Percentiles rank a stretch among this genome's conserved stretches.
These are phyloP conservation scores for Pteruthius melanotis DNA, from an alignment of 2,113 vertebrate species.

Conservation along the genomic window DNA sequence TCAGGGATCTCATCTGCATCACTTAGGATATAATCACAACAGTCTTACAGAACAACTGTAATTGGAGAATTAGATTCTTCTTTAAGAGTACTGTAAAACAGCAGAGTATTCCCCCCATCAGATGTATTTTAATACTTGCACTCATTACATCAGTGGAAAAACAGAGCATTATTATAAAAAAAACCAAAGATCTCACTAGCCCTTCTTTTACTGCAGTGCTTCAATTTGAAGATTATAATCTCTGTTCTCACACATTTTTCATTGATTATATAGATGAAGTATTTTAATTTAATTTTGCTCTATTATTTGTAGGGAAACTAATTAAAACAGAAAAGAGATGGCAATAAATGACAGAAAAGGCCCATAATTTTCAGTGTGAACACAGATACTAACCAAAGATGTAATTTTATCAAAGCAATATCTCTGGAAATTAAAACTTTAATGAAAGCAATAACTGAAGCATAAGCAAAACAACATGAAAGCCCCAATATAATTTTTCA, in stretches of 20 bases:
- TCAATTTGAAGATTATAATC: background rate
- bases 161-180: background rate
- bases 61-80: background rate
- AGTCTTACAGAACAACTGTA: background rate
- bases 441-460: constrained; percentile 69
- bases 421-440: constrained; percentile 70
- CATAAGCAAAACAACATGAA: constrained; percentile 66
- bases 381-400: constrained; percentile 41
- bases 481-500: constrained; percentile 57
- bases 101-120: background rate
- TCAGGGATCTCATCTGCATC: background rate
- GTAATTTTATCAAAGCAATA: constrained; percentile 68
- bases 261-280: background rate
- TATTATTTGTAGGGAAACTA: background rate
- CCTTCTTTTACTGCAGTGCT: background rate
- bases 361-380: constrained; percentile 14
- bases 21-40: background rate
- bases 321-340: constrained; percentile 38
- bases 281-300: background rate
- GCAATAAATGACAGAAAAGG: constrained; percentile 36
- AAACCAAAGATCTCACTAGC: background rate
- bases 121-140: background rate
- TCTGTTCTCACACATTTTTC: background rate
- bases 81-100: background rate
- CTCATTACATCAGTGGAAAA: background rate